Base-by-base conservation (phyloP, 64 coral and sea anemone species). In the Platygyra sinensis region DNA sequence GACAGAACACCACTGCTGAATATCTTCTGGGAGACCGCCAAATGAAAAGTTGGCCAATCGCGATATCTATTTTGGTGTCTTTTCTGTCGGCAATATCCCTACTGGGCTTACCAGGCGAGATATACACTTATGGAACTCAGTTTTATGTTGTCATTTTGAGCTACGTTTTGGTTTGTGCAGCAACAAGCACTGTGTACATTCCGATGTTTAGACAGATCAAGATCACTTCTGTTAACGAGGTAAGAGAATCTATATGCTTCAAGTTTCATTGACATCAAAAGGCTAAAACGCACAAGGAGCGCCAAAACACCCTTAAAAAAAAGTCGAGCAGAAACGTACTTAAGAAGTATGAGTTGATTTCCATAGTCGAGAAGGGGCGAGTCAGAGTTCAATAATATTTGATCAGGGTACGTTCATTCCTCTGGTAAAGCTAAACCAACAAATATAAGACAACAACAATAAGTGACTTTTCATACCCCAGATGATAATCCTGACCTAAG, bases 71-170 rank as follows among this genome's bases (percentile, higher is more conserved):
- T 18, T 13, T 94, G 18, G 87, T 94, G 49, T 94, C 93, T 8
- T 94, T 87, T 74, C 93, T 94, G 3, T 94, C 93, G 1, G 93
- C 93, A 10, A 87, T 94, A n/a, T 87, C 93, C 1, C 92, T 94
- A 1, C 79, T 94, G 3, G 92, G 92, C 24, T 64, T 94, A 17
- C 92, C 92, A 28, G 88, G 81, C 0, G 93, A 94, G 76, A 94
- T 94, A 59, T 94, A 87, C 65, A 79, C 82, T 8, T 94, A 94
- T 24, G 92, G 92, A 71, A 80, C 92, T 2, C 92, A 94, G 92
- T 94, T 89, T 22, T 89, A 77, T 13, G 60, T 94, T 0, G 18
- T 90, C 0, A 75, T 87, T 28, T 18, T 94, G 0, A 78, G 81
- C 4, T 91, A 91, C 17, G 61, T 94, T 25, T 25, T 94, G 7